Evolutionary conservation across 2,888 invertebrate genomes (phyloP).

Genomic region (Monoplex corrugatus): DNA sequence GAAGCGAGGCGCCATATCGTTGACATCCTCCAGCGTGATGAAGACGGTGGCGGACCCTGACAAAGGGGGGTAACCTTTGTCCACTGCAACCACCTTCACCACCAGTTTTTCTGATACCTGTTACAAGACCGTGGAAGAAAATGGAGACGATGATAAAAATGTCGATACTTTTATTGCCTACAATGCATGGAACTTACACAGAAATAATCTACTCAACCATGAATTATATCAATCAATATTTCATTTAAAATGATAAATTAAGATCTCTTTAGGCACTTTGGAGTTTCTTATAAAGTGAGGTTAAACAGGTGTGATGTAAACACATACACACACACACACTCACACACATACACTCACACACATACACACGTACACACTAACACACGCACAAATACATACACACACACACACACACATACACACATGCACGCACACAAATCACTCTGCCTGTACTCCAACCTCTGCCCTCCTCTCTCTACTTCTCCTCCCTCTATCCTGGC

Average conservation of each 20-base stretch:
- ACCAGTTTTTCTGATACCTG: slow-evolving; percentile 85
- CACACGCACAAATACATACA: too few relatives aligned
- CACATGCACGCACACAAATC: too few relatives aligned
- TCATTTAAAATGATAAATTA: too few relatives aligned
- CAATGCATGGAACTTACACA: neutral
- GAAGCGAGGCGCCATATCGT: slow-evolving; percentile 92
- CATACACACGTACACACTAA: too few relatives aligned
- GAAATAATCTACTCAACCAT: neutral
- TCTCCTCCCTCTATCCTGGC: too few relatives aligned
- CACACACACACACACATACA: too few relatives aligned
- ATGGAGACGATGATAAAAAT: neutral
- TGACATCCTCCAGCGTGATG: slow-evolving; percentile 96
- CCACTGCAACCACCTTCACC: slow-evolving; percentile 92
- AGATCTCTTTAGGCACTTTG: too few relatives aligned
- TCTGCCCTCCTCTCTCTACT: too few relatives aligned
- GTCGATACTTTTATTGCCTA: neutral
- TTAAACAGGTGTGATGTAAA: neutral
- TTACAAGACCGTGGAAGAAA: too few relatives aligned
- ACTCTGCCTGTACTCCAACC: too few relatives aligned
- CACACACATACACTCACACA: neutral
- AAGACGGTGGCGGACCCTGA: slow-evolving; percentile 94
- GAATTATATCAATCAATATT: too few relatives aligned
- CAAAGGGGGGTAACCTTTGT: slow-evolving; percentile 85
- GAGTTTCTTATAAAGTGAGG: too few relatives aligned
- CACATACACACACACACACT: neutral